Conservation (phyloP, 2,888 invertebrate species). For the Chesias legatella region DNA sequence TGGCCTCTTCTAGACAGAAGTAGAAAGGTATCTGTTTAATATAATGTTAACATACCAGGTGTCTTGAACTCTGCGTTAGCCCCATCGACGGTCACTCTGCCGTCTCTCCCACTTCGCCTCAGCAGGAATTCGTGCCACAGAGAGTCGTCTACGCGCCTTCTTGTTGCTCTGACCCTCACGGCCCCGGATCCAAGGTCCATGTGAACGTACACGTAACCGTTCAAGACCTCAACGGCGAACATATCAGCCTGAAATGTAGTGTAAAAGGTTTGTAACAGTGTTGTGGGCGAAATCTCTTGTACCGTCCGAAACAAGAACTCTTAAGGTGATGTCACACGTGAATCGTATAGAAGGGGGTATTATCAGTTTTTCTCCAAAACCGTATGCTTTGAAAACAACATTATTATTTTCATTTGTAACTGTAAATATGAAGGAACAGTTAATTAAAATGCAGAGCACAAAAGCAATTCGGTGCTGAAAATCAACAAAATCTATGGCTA, state of each 20-base stretch:
- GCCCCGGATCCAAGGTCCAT: constrained; percentile 95
- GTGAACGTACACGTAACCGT: constrained; percentile 95
- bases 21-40: too few relatives aligned
- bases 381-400: too few relatives aligned
- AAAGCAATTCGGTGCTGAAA: constrained; percentile 19
- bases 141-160: constrained; percentile 92
- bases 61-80: constrained; percentile 93
- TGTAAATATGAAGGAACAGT: too few relatives aligned
- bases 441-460: constrained; percentile 16
- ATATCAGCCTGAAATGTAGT: constrained; percentile 86
- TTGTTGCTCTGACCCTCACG: constrained; percentile 90
- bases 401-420: background rate
- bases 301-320: too few relatives aligned
- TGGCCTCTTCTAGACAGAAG: too few relatives aligned
- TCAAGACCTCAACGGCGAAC: constrained; percentile 95
- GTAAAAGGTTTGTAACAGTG: constrained; percentile 9
- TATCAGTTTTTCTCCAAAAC: too few relatives aligned
- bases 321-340: too few relatives aligned
- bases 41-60: constrained; percentile 83
- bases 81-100: constrained; percentile 93
- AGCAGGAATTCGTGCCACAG: constrained; percentile 95
- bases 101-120: constrained; percentile 89
- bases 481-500: constrained; percentile 39
- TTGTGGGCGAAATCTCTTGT: constrained; percentile 1
- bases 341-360: too few relatives aligned